Conservation (phyloP, 2,113 vertebrate genomes). For the Okapia johnstoni region DNA sequence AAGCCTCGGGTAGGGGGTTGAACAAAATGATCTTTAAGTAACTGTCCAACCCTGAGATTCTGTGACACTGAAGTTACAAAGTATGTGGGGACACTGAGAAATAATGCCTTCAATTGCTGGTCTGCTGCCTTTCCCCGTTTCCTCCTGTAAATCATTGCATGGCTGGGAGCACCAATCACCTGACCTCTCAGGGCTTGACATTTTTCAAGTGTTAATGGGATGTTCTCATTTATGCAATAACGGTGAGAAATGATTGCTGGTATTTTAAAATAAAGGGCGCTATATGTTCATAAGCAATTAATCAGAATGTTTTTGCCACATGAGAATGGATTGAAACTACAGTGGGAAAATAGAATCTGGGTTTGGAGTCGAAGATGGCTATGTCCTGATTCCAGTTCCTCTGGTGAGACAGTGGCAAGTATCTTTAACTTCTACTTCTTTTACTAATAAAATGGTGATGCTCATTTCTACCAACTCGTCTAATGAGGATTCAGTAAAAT, state of each 20-base stretch:
- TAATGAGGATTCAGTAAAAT: background rate
- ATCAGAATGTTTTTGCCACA: constrained; percentile 39
- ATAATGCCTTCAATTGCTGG: background rate
- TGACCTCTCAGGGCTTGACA: constrained; percentile 55
- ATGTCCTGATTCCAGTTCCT: background rate
- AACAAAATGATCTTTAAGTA: constrained; percentile 36
- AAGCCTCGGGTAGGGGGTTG: background rate
- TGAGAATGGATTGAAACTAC: background rate
- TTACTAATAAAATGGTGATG: background rate
- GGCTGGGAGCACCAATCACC: background rate
- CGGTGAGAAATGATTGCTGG: constrained; percentile 51
- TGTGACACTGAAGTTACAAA: background rate
- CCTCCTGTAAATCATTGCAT: background rate
- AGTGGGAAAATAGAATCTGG: constrained; percentile 15
- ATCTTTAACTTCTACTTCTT: background rate
- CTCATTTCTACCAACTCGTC: background rate
- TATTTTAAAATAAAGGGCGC: constrained; percentile 70
- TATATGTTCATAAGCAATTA: constrained; percentile 57
- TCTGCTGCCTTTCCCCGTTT: background rate
- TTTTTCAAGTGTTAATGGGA: constrained; percentile 66
- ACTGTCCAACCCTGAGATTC: background rate
- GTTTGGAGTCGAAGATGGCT: background rate
- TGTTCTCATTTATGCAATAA: constrained; percentile 54
- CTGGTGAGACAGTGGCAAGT: background rate
- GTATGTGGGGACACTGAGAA: background rate